A percentile compares a stretch with the other conserved stretches of the same genome.
Evolutionary conservation across 1,140 invertebrate genomes (phyloP).

Genomic region (Telenomus remus): DNA sequence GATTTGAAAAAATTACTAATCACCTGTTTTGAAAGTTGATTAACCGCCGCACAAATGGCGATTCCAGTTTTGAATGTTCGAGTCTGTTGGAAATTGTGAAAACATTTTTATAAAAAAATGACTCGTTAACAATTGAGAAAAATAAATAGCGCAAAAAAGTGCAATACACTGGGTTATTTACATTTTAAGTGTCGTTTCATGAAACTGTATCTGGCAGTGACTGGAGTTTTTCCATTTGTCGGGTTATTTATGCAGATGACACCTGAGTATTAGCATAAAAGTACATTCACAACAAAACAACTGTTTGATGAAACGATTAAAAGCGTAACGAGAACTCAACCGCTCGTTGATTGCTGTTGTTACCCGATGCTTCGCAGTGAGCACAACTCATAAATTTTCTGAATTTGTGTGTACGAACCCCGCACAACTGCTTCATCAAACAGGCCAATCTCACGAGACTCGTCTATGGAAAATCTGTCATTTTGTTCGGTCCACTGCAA

Average conservation of each 20-base stretch:
- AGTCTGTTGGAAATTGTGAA: too few relatives aligned
- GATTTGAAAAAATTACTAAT: too few relatives aligned
- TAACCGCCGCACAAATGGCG: too few relatives aligned
- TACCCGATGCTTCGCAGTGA: slow-evolving; percentile 47
- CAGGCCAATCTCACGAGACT: slow-evolving; percentile 63
- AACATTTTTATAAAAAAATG: too few relatives aligned
- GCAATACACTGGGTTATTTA: too few relatives aligned
- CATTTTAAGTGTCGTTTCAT: too few relatives aligned
- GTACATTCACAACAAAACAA: slow-evolving; percentile 51
- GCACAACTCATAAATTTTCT: slow-evolving; percentile 66
- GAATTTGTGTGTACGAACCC: slow-evolving; percentile 68
- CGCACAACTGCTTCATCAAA: slow-evolving; percentile 66
- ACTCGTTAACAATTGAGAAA: too few relatives aligned
- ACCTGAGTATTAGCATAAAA: slow-evolving; percentile 33
- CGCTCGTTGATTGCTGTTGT: slow-evolving; percentile 58
- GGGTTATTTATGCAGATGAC: slow-evolving; percentile 23
- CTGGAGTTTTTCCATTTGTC: too few relatives aligned
- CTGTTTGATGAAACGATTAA: slow-evolving; percentile 62
- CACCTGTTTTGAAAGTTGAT: too few relatives aligned
- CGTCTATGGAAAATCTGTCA: slow-evolving; percentile 68
- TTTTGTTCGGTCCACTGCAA: slow-evolving; percentile 65
- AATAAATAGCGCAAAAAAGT: too few relatives aligned
- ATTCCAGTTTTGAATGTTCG: too few relatives aligned
- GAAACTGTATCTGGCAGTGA: too few relatives aligned
- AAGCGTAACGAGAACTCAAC: slow-evolving; percentile 57